Evolutionary conservation across 2,888 invertebrate species (phyloP).

Genomic region (Griposia aprilina): DNA sequence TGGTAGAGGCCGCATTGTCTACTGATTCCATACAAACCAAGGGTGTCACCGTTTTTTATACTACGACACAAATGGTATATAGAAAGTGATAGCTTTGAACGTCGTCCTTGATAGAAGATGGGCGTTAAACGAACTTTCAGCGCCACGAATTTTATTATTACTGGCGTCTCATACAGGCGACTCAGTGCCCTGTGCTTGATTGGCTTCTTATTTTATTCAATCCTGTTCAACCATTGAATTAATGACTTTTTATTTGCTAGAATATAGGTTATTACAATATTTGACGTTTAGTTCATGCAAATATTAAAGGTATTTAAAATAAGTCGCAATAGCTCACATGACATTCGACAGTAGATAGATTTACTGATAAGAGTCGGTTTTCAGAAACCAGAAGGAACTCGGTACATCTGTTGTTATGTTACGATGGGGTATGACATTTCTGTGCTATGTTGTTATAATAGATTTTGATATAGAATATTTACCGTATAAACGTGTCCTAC

Average conservation of each 20-base stretch:
- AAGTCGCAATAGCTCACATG: neutral
- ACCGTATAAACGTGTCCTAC: neutral
- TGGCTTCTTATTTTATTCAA: neutral
- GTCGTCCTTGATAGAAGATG: neutral
- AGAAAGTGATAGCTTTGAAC: neutral
- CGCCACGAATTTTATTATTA: neutral
- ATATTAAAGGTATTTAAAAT: neutral
- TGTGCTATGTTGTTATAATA: neutral
- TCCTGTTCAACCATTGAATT: neutral
- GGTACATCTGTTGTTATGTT: neutral
- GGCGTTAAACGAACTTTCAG: neutral
- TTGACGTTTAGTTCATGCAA: neutral
- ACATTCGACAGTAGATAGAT: neutral
- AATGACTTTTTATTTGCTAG: neutral
- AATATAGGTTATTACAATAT: neutral
- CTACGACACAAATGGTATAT: neutral
- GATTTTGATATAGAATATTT: neutral
- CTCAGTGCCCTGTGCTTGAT: neutral
- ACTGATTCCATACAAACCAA: neutral
- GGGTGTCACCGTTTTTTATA: neutral
- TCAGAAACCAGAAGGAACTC: neutral
- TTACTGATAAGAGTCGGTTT: neutral
- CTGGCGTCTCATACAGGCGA: neutral
- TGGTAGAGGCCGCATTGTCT: neutral
- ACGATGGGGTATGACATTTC: neutral